Percentiles rank a stretch among this genome's conserved stretches.
These are phyloP conservation scores for Bubalus kerabau DNA, from an alignment of 2,113 vertebrate genomes.

Conservation along the genomic window DNA sequence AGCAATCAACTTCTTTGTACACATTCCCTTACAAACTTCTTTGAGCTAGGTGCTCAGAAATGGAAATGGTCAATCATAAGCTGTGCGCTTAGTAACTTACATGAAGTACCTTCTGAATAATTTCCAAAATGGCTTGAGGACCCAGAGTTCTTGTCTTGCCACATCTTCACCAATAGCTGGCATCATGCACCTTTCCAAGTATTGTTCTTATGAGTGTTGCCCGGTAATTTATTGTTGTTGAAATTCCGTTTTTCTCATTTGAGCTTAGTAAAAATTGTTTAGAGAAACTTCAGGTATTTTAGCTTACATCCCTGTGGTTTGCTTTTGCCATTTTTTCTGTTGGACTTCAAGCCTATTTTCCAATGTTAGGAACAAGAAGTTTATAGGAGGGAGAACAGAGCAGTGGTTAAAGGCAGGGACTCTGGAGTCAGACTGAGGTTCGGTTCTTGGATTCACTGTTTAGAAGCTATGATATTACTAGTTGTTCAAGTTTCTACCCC, in stretches of 20 bases:
- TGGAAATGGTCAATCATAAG: not conserved
- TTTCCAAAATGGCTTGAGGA: not conserved
- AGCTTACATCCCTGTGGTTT: not conserved
- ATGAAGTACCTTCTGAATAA: not conserved
- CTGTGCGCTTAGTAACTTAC: not conserved
- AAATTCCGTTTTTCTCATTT: conserved; percentile 6
- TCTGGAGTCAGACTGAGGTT: not conserved
- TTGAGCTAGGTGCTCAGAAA: not conserved
- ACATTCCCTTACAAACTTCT: not conserved
- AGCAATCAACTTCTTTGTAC: not conserved
- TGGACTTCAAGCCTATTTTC: not conserved
- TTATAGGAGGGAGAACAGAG: not conserved
- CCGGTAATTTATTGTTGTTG: not conserved
- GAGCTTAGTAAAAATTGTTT: not conserved
- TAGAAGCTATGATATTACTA: not conserved
- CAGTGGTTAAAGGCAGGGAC: not conserved
- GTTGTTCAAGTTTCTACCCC: not conserved
- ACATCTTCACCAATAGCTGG: not conserved
- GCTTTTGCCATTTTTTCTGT: not conserved
- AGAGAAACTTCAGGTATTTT: not conserved
- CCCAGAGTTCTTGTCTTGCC: not conserved
- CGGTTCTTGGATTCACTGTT: not conserved
- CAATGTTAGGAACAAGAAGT: not conserved
- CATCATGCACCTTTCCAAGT: not conserved
- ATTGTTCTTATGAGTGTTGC: not conserved